Evolutionary conservation across 2,888 invertebrate species (phyloP).

Genomic region (Geotrupes spiniger): DNA sequence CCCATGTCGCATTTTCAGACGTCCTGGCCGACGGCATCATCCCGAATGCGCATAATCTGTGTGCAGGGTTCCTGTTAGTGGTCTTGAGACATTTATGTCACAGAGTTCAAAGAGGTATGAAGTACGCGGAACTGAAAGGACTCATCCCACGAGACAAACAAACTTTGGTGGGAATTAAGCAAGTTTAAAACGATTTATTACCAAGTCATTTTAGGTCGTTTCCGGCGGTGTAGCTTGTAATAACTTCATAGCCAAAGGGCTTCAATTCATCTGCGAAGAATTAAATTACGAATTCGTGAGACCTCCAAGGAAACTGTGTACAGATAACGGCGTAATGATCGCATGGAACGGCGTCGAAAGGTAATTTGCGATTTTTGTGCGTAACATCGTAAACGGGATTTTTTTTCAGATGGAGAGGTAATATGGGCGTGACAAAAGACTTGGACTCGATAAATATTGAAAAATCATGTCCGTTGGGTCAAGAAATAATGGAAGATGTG

Average conservation of each 20-base stretch:
- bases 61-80: constrained; percentile 78
- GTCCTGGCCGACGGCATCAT: constrained; percentile 67
- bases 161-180: constrained; percentile 60
- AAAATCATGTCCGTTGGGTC: constrained; percentile 63
- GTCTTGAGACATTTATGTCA: constrained; percentile 76
- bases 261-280: constrained; percentile 65
- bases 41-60: constrained; percentile 74
- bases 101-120: constrained; percentile 79
- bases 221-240: constrained; percentile 98
- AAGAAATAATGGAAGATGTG: constrained; percentile 58
- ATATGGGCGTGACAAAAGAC: constrained; percentile 48
- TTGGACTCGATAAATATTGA: constrained; percentile 61
- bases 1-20: constrained; percentile 44
- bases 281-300: constrained; percentile 65
- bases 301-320: constrained; percentile 84
- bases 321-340: constrained; percentile 98
- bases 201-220: constrained; percentile 61
- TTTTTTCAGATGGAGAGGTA: constrained; percentile 39
- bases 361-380: constrained; percentile 45
- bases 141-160: constrained; percentile 60
- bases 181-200: no score
- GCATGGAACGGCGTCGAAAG: constrained; percentile 97
- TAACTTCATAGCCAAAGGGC: constrained; percentile 68
- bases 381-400: neutral
- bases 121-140: constrained; percentile 62